Evolutionary conservation across 2,888 invertebrate species (phyloP).

Genomic region (Phengaris alcon): DNA sequence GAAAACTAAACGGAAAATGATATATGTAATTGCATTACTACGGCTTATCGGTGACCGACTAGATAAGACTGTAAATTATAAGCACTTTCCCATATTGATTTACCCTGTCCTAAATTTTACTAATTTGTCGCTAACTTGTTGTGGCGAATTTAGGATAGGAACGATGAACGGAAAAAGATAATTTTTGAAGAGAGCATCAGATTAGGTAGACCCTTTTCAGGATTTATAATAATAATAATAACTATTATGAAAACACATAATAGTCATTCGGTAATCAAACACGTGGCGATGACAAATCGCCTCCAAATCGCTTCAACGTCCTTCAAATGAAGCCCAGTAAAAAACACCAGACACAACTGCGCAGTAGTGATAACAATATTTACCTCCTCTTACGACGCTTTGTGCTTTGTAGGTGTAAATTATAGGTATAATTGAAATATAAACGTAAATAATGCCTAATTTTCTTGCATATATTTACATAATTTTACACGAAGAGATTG

Average conservation of each 20-base stretch:
- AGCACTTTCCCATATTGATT: background rate
- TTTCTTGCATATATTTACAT: background rate
- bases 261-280: constrained; percentile 8
- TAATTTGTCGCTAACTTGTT: too few relatives aligned
- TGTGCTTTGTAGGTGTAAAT: background rate
- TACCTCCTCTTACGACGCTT: background rate
- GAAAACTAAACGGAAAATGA: background rate
- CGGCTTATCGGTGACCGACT: constrained; percentile 3
- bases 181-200: too few relatives aligned
- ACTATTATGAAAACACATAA: constrained; percentile 1
- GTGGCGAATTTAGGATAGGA: too few relatives aligned
- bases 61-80: background rate
- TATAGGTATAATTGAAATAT: background rate
- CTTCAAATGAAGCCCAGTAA: background rate
- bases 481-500: too few relatives aligned
- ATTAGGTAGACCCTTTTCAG: too few relatives aligned
- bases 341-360: background rate
- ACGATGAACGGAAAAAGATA: too few relatives aligned
- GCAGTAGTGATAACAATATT: constrained; percentile 11
- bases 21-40: background rate
- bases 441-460: background rate
- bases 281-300: constrained; percentile 12
- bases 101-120: background rate
- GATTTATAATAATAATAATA: too few relatives aligned
- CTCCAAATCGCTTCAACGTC: constrained; percentile 1